A percentile compares a stretch with the other conserved stretches of the same genome.
These are phyloP conservation scores for Cryptoprocta ferox DNA, from an alignment of 2,797 vertebrate species.

Conservation along the genomic window DNA sequence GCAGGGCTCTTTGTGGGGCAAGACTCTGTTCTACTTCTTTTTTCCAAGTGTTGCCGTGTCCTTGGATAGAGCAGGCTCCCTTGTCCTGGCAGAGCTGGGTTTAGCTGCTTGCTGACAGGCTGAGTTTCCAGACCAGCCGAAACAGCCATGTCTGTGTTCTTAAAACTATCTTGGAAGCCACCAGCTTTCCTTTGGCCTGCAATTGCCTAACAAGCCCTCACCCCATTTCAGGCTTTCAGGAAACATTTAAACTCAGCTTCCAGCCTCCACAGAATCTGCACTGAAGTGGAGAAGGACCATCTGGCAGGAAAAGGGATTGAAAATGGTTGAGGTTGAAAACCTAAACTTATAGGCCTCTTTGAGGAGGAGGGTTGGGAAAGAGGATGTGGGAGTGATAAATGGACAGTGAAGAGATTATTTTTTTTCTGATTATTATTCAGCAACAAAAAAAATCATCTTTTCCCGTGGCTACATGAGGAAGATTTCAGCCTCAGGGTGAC, in stretches of 20 bases:
- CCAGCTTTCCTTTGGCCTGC: constrained; percentile 61
- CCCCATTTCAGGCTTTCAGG: constrained; percentile 61
- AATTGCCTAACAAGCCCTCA: constrained; percentile 56
- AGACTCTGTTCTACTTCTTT: not conserved
- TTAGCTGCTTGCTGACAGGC: not conserved
- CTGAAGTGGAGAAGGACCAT: constrained; percentile 70
- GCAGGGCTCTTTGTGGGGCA: not conserved
- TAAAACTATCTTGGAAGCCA: constrained; percentile 57
- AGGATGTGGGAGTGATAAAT: constrained; percentile 62
- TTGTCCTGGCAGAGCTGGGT: not conserved
- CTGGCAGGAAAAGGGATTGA: constrained; percentile 56
- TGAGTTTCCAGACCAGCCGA: constrained; percentile 33
- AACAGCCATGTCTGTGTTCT: not conserved
- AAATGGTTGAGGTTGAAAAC: constrained; percentile 56
- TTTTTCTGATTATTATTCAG: constrained; percentile 60
- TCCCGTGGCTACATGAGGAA: constrained; percentile 4
- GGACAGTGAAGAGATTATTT: constrained; percentile 28
- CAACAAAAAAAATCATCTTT: constrained; percentile 27
- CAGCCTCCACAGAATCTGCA: constrained; percentile 54
- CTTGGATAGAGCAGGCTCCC: not conserved
- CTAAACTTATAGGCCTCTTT: constrained; percentile 53
- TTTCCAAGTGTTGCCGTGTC: not conserved
- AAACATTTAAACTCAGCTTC: constrained; percentile 64
- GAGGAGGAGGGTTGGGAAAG: constrained; percentile 57
- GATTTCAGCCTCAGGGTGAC: not conserved